Percentiles rank a stretch among this genome's conserved stretches.
phyloP scores from a whole-genome alignment of 2,888 invertebrate species.

The Seira musarum region DNA sequence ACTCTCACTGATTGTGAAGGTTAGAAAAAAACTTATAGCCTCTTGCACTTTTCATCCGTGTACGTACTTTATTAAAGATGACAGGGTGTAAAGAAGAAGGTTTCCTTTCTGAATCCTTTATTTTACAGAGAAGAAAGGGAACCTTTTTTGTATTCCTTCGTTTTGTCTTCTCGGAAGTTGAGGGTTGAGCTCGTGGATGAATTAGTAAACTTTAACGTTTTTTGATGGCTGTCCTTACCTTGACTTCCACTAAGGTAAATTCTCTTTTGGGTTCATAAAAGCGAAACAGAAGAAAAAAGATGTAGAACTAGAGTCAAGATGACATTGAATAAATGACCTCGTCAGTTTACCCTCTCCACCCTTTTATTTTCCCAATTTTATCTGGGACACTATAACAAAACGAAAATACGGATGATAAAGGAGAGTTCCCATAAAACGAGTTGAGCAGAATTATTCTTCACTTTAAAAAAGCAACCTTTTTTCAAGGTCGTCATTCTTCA shows the following conservation, averaged over 20 bases:
- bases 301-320: background rate
- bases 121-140: background rate
- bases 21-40: too few relatives aligned
- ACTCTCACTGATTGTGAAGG: too few relatives aligned
- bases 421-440: background rate
- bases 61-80: background rate
- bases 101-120: constrained; percentile 5
- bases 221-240: background rate
- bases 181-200: background rate
- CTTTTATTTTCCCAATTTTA: constrained; percentile 14
- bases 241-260: background rate
- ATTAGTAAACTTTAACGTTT: background rate
- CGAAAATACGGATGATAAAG: background rate
- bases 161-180: background rate
- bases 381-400: background rate
- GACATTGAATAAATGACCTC: constrained; percentile 53
- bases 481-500: background rate
- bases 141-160: background rate
- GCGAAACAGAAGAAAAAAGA: background rate
- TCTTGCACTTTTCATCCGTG: background rate
- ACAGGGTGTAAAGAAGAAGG: background rate
- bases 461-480: background rate
- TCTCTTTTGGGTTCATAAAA: background rate
- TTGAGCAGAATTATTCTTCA: background rate
- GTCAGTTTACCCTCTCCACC: constrained; percentile 26